These are phyloP conservation scores for Hanleya hanleyi DNA, from an alignment of 2,888 invertebrate species.

Conservation along the genomic window DNA sequence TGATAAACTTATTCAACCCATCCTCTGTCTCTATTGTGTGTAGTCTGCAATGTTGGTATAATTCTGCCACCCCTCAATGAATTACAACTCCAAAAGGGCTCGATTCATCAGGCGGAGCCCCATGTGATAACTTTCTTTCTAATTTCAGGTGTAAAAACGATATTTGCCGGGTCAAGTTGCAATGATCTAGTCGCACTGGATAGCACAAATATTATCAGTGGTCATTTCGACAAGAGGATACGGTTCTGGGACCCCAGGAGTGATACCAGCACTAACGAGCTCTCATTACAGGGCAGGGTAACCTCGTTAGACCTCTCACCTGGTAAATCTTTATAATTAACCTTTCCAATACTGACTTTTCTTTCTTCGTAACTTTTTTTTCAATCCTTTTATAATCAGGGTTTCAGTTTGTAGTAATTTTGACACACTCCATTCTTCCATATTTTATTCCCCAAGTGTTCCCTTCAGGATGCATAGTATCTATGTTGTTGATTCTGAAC, in stretches of 20 bases:
- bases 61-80: too few relatives aligned
- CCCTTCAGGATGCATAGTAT: too few relatives aligned
- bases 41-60: too few relatives aligned
- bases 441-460: too few relatives aligned
- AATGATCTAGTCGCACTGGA: slow-evolving; percentile 90
- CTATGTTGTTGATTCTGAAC: too few relatives aligned
- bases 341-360: not conserved
- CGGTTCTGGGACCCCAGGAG: slow-evolving; percentile 96
- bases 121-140: too few relatives aligned
- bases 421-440: too few relatives aligned
- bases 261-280: slow-evolving; percentile 85
- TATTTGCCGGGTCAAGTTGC: slow-evolving; percentile 91
- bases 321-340: slow-evolving; percentile 77
- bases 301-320: slow-evolving; percentile 94
- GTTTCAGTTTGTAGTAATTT: too few relatives aligned
- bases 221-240: slow-evolving; percentile 98
- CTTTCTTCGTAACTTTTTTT: not conserved
- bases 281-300: slow-evolving; percentile 92
- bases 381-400: not conserved
- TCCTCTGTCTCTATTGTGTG: too few relatives aligned
- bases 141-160: slow-evolving; percentile 72
- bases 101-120: too few relatives aligned
- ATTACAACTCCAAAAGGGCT: too few relatives aligned
- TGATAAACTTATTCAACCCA: too few relatives aligned
- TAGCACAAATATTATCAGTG: slow-evolving; percentile 88